phyloP scores from a whole-genome alignment of 1,140 invertebrate genomes.

The Drosophila busckii region DNA sequence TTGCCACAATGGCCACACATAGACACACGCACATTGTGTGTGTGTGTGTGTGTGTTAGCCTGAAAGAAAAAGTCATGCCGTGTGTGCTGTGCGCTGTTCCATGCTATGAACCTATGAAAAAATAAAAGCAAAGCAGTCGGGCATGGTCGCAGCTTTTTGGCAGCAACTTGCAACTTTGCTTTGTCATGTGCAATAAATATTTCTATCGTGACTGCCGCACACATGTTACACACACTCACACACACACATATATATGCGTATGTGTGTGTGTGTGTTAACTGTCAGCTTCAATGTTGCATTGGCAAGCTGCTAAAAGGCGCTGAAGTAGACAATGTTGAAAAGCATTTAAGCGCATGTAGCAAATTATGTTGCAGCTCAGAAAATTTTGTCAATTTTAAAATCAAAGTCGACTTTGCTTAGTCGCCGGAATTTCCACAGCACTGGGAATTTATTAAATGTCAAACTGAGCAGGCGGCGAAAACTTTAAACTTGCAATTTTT shows the following conservation, averaged over 20 bases:
- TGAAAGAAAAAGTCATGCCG: too few relatives aligned
- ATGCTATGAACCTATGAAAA: slow-evolving; percentile 16
- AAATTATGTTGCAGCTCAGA: slow-evolving; percentile 18
- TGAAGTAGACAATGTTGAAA: neutral
- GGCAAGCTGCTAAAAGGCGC: neutral
- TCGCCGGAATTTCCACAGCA: too few relatives aligned
- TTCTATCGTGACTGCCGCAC: slow-evolving; percentile 39
- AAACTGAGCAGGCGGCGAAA: too few relatives aligned
- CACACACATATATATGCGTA: too few relatives aligned
- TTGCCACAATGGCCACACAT: slow-evolving; percentile 64
- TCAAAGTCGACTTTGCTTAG: too few relatives aligned
- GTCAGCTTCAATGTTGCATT: neutral
- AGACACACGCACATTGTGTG: slow-evolving; percentile 17
- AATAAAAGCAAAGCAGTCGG: slow-evolving; percentile 5
- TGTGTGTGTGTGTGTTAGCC: too few relatives aligned
- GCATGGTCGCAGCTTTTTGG: slow-evolving; percentile 54
- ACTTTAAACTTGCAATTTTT: too few relatives aligned
- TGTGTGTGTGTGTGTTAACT: too few relatives aligned
- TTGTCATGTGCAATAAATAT: slow-evolving; percentile 69
- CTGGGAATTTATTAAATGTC: too few relatives aligned
- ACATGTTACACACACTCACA: too few relatives aligned
- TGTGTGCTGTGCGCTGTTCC: slow-evolving; percentile 47
- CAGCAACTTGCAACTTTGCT: slow-evolving; percentile 57
- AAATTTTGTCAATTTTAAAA: neutral
- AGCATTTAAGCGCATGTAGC: slow-evolving; percentile 17